Percentiles rank a stretch among this genome's conserved stretches.
Conservation (phyloP, 2,113 vertebrate genomes). For the Galbula dea region DNA sequence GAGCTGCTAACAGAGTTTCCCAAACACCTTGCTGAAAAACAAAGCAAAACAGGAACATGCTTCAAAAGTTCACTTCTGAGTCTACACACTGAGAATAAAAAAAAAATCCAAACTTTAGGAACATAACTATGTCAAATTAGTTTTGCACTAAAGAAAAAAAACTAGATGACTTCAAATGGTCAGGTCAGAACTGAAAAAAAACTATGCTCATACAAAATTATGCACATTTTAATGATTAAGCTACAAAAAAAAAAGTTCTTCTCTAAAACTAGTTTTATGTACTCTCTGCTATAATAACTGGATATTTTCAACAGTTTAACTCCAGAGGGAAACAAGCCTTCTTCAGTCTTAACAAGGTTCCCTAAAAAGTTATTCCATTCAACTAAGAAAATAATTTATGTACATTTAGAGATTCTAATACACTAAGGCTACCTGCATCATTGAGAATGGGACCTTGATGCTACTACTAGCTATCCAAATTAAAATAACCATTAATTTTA, state of each 20-base stretch:
- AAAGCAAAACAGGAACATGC: background rate
- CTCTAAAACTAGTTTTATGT: background rate
- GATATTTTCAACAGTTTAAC: background rate
- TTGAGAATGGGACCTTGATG: background rate
- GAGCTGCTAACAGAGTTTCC: slow-evolving; percentile 85
- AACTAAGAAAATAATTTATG: background rate
- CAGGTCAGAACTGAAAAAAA: background rate
- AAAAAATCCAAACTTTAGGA: background rate
- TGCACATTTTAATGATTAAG: background rate
- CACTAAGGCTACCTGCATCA: background rate
- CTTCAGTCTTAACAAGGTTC: background rate
- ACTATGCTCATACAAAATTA: background rate
- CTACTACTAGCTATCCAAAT: background rate
- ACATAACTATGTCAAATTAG: background rate
- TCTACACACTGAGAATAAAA: background rate
- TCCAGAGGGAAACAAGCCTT: background rate
- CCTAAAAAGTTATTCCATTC: background rate
- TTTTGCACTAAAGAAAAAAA: background rate
- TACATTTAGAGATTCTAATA: background rate
- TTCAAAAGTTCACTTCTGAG: background rate
- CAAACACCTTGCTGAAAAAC: slow-evolving; percentile 86
- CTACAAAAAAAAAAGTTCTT: background rate
- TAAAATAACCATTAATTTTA: background rate
- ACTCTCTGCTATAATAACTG: background rate
- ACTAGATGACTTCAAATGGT: background rate